Evolutionary conservation across 2,797 vertebrate species (phyloP).

Genomic region (Sphaeramia orbicularis): DNA sequence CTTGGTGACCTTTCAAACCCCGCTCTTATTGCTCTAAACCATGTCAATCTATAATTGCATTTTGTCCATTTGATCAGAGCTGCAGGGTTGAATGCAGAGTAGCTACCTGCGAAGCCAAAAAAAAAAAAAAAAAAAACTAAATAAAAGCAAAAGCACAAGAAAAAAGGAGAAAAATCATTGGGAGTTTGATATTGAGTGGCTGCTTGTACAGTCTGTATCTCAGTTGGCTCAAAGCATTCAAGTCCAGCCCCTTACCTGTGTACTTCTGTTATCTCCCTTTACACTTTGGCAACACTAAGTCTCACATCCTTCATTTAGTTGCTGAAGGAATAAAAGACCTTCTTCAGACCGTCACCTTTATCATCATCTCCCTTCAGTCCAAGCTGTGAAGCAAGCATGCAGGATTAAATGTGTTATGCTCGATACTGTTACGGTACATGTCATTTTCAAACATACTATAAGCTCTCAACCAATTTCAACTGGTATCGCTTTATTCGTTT

Average conservation of each 20-base stretch:
- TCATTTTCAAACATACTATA: constrained; percentile 14
- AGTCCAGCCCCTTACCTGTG: constrained; percentile 1
- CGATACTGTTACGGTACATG: constrained; percentile 1
- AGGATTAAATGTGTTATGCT: constrained; percentile 10
- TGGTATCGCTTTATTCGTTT: constrained; percentile 11
- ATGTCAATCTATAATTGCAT: constrained; percentile 39
- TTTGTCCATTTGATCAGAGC: constrained; percentile 31
- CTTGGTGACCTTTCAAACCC: constrained; percentile 46
- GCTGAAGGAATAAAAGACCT: constrained; percentile 36
- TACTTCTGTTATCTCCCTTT: constrained; percentile 19
- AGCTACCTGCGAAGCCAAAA: constrained; percentile 26
- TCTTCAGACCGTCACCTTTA: constrained; percentile 24
- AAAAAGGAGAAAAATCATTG: background rate
- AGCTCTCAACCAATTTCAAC: constrained; percentile 3
- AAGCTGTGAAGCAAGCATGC: background rate
- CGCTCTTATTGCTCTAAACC: constrained; percentile 16
- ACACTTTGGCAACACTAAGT: constrained; percentile 13
- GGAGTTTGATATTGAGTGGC: background rate
- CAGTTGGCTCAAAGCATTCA: constrained; percentile 13
- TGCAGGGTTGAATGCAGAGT: constrained; percentile 4
- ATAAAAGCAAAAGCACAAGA: constrained; percentile 5
- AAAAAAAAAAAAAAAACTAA: background rate
- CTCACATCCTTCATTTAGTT: constrained; percentile 23
- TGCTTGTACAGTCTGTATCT: constrained; percentile 10
- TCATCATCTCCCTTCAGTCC: constrained; percentile 19